Conservation (phyloP, 2,113 vertebrate species). For the Podocnemis expansa region DNA sequence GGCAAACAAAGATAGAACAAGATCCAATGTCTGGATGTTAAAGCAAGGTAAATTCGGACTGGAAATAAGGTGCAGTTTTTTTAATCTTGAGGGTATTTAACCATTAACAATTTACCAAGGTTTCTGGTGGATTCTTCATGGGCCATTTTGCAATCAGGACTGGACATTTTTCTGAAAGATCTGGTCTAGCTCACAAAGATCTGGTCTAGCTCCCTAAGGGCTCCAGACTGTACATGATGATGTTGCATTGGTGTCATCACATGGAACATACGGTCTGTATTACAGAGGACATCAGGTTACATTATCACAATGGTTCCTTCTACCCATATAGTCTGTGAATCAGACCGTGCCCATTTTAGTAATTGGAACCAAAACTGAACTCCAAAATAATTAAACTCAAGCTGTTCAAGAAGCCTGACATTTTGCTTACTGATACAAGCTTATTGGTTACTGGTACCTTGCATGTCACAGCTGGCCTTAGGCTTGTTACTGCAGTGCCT, state of each 20-base stretch:
- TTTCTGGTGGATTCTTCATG: not conserved
- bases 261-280: not conserved
- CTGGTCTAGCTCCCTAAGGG: too few species aligned
- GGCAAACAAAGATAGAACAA: slow-evolving; percentile 8
- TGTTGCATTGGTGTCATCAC: too few species aligned
- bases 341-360: not conserved
- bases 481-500: not conserved
- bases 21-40: not conserved
- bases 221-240: too few species aligned
- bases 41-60: not conserved
- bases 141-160: not conserved
- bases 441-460: not conserved
- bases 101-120: not conserved
- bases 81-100: not conserved
- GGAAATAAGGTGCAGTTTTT: not conserved
- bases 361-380: not conserved
- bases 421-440: not conserved
- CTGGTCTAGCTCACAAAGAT: too few species aligned
- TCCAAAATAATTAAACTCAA: not conserved
- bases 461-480: not conserved
- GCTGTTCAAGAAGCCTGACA: not conserved
- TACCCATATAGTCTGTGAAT: not conserved
- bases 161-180: not conserved
- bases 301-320: not conserved
- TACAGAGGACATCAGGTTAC: not conserved